Base-by-base conservation (phyloP, 2,888 invertebrate species). In the Aphidius colemani region DNA sequence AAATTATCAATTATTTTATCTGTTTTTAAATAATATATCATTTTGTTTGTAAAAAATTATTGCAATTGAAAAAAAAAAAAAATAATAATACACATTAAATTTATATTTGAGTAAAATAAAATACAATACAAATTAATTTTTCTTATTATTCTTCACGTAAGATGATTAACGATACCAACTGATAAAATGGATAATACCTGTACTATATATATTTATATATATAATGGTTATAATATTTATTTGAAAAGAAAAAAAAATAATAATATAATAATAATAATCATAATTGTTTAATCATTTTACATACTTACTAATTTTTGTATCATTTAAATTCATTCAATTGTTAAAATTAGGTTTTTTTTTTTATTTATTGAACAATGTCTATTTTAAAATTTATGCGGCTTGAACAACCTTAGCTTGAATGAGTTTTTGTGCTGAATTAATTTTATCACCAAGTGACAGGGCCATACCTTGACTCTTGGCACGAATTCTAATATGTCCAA, bases 381-480 rank as follows among this genome's bases (percentile, higher is more conserved):
- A 7, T 7, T 58, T 77, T 30, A 5, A 30, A 30, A 30, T 30
- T 30, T 67, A 81, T 69, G 80, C 79, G 49, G 80, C 80, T 70
- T 81, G 81, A 43, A 81, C 78, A 51, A 82, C 74, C 75, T 82
- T 82, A 63, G 68, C 78, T 56, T 81, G 79, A 13, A 80, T 76
- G 8, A 86, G 85, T 80, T 94, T 96, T 82, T 96, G 95, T 74
- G 94, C 93, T 83, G 91, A 88, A 85, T 96, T 98, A 76, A 99
- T 97, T 85, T 99, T 98, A 83, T 99, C 99, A 50, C 99, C 99
- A 74, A 99, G 88, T 77, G 97, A 96, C 18, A 99, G 85, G 6
- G 99, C 99, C 98, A 99, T 99, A 67, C 99, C 99, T 90, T 98
- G 98, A 79, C 96, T 98, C 86, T 99, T 99, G 66, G 99, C 98